Conservation (phyloP, 2,113 vertebrate species). For the Cephalophus harveyi region DNA sequence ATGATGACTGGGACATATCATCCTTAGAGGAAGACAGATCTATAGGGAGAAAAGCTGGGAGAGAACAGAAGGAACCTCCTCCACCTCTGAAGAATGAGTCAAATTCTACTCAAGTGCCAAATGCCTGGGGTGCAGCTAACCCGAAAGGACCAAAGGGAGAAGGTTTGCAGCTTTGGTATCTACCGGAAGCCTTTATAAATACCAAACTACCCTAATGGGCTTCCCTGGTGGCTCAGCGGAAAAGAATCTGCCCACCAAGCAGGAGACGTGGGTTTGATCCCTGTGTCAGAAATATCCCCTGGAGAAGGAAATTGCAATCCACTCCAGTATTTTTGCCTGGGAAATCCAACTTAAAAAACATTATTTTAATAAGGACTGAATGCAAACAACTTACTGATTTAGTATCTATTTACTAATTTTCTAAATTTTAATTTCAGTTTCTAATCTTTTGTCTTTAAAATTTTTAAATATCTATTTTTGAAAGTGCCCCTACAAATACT, state of each 20-base stretch:
- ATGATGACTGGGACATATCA: slow-evolving; percentile 89
- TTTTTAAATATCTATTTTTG: neutral
- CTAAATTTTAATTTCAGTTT: neutral
- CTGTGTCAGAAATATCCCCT: neutral
- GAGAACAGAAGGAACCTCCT: slow-evolving; percentile 53
- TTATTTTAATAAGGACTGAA: neutral
- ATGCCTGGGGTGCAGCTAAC: slow-evolving; percentile 83
- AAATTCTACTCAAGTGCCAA: slow-evolving; percentile 80
- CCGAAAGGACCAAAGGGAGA: slow-evolving; percentile 80
- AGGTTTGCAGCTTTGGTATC: slow-evolving; percentile 73
- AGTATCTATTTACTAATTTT: neutral
- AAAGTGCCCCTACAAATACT: neutral
- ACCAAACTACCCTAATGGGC: neutral
- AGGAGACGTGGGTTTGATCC: neutral
- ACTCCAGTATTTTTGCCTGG: neutral
- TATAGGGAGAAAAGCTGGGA: slow-evolving; percentile 68
- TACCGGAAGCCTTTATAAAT: neutral
- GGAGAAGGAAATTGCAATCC: neutral
- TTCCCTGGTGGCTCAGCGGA: neutral
- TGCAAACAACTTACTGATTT: neutral
- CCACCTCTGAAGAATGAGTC: slow-evolving; percentile 80
- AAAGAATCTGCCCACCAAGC: neutral
- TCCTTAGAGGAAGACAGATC: slow-evolving; percentile 86
- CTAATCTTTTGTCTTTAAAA: neutral
- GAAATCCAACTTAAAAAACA: neutral